Conservation (phyloP, 2,888 invertebrate species). For the Drosophila greeni region DNA sequence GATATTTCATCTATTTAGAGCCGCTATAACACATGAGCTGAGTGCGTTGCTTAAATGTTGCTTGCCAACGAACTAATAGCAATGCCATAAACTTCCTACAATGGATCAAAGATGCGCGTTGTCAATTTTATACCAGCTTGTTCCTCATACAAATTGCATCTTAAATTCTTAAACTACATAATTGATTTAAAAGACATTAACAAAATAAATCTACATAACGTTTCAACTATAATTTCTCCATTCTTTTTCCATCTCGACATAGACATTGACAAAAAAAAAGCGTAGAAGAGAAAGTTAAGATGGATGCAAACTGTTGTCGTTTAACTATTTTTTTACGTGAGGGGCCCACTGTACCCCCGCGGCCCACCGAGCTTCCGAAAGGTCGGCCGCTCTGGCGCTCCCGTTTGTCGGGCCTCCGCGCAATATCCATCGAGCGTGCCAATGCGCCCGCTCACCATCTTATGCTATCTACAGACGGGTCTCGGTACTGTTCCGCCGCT, state of each 20-base stretch:
- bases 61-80: slow-evolving; percentile 90
- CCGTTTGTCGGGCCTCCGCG: too few species aligned
- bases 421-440: too few species aligned
- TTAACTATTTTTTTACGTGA: too few species aligned
- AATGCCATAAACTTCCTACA: slow-evolving; percentile 85
- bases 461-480: too few species aligned
- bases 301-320: slow-evolving; percentile 92
- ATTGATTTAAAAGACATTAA: slow-evolving; percentile 85
- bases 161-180: slow-evolving; percentile 88
- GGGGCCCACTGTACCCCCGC: too few species aligned
- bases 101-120: slow-evolving; percentile 82
- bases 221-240: slow-evolving; percentile 97
- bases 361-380: too few species aligned
- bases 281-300: slow-evolving; percentile 87
- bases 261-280: slow-evolving; percentile 82
- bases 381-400: too few species aligned
- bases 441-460: too few species aligned
- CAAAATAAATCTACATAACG: slow-evolving; percentile 94
- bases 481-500: too few species aligned
- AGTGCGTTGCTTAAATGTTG: slow-evolving; percentile 90
- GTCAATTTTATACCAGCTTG: slow-evolving; percentile 84
- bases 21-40: slow-evolving; percentile 88
- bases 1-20: slow-evolving; percentile 84
- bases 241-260: slow-evolving; percentile 91
- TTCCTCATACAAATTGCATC: slow-evolving; percentile 89